Conservation (phyloP, 2,797 vertebrate genomes). For the Syndactyla subalaris region DNA sequence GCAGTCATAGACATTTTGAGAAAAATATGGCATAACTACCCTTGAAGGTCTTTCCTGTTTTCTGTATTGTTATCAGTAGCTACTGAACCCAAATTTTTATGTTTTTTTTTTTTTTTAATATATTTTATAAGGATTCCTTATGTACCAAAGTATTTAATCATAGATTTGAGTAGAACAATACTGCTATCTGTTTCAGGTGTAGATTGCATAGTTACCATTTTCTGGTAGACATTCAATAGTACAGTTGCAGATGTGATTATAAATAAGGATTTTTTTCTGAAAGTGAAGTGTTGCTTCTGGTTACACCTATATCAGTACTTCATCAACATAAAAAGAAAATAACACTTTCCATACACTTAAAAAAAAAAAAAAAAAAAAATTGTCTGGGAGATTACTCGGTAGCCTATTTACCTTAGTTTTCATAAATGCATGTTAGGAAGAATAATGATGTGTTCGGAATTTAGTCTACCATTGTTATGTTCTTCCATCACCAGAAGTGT, state of each 20-base stretch:
- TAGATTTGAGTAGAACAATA: slow-evolving; percentile 67
- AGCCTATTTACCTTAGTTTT: neutral
- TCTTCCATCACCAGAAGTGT: neutral
- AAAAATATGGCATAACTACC: slow-evolving; percentile 35
- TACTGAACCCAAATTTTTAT: neutral
- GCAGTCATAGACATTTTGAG: neutral
- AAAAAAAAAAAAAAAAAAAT: neutral
- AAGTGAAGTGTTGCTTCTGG: neutral
- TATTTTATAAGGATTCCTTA: slow-evolving; percentile 39
- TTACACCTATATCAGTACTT: neutral
- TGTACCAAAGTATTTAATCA: slow-evolving; percentile 72
- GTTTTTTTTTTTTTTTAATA: fast-evolving
- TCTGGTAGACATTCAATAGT: neutral
- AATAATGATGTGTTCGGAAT: neutral
- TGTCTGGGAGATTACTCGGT: neutral
- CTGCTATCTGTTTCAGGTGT: slow-evolving; percentile 73
- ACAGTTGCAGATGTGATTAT: neutral
- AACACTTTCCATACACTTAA: neutral
- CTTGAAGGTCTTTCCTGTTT: slow-evolving; percentile 14
- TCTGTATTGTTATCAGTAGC: neutral
- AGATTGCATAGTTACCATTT: slow-evolving; percentile 33
- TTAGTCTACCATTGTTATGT: neutral
- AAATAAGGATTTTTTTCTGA: neutral
- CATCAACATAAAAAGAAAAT: neutral
- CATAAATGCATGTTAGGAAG: neutral